Conservation (phyloP, 2,888 invertebrate species). For the Patella caerulea region DNA sequence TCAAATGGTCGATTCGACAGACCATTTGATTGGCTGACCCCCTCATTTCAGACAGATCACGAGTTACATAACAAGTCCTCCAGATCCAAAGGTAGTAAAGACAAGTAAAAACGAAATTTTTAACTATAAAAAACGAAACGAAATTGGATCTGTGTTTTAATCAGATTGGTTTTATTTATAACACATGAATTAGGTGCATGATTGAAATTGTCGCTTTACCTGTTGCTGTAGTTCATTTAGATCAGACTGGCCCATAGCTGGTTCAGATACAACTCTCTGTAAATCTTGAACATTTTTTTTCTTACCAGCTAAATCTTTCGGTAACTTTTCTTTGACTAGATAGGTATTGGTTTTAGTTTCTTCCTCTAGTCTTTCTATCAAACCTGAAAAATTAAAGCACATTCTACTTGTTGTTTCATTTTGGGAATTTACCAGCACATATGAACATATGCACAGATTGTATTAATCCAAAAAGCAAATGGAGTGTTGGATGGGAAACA, state of each 20-base stretch:
- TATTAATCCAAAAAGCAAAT: no score
- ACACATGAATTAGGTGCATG: background rate
- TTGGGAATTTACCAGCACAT: background rate
- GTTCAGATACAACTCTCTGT: conserved; percentile 79
- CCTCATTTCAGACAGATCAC: no score
- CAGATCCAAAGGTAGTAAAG: no score
- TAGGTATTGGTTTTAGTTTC: conserved; percentile 83
- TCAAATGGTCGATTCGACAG: no score
- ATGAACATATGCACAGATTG: background rate
- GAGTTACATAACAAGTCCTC: no score
- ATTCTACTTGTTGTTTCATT: background rate
- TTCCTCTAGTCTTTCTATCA: conserved; percentile 82
- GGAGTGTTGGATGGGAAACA: no score
- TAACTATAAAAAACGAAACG: no score
- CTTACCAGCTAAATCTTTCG: conserved; percentile 79
- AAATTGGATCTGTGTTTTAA: no score
- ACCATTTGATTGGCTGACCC: no score
- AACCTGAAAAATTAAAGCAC: conserved; percentile 67
- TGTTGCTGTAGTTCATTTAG: conserved; percentile 78
- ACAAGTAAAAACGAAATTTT: no score
- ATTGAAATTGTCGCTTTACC: conserved; percentile 69
- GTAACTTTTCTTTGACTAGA: conserved; percentile 84
- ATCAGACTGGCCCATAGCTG: conserved; percentile 79
- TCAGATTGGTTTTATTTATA: background rate
- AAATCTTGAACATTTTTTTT: conserved; percentile 81